Base-by-base conservation (phyloP, 2,888 invertebrate genomes). In the Lucinisca nassula region DNA sequence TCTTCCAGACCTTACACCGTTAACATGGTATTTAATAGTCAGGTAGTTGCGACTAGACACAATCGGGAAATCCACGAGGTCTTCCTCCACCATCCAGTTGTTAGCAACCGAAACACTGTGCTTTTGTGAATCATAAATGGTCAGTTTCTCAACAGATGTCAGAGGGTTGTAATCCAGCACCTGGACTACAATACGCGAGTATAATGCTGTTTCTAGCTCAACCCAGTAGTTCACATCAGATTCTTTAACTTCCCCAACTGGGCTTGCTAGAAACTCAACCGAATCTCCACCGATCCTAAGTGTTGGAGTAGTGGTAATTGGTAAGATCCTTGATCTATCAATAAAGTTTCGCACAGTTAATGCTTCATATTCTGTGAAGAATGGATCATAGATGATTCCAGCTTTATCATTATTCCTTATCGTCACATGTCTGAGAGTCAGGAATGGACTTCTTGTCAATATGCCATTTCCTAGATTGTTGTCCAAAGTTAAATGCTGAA, bases 321-420 rank as follows among this genome's bases (percentile, higher is more conserved):
- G 85, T 0, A 91, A 81, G 1, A 90, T 92, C 12, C 92, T 82
- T 24, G 85, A 84, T 35, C 89, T 89, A 40, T 93, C 87, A 35
- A 95, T 94, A 75, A 93, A 94, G 78, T 94, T 94, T n/a, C 95
- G 91, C 0, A 96, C 93, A 84, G 94, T 91, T 35, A 95, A 90
- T 3, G 95, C 95, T 79, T 96, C 95, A 72, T 94, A 94, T 61
- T 95, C 95, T 0, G 98, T 97, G 87, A 99, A 97, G 58, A 98
- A 98, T 0, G 99, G 98, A 96, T 99, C 98, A 95, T 99, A 99
- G 79, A 98, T 97, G 90, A 99, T 98, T 0, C 99, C 99, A 55
- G 98, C 98, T 81, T 98, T 97, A 49, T 97, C 97, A 96, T 99
- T 99, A 90, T 98, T 98, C 95, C 98, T 98, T 85, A 99, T 98